Conservation (phyloP, 2,113 vertebrate genomes). For the Pyxicephalus adspersus region DNA sequence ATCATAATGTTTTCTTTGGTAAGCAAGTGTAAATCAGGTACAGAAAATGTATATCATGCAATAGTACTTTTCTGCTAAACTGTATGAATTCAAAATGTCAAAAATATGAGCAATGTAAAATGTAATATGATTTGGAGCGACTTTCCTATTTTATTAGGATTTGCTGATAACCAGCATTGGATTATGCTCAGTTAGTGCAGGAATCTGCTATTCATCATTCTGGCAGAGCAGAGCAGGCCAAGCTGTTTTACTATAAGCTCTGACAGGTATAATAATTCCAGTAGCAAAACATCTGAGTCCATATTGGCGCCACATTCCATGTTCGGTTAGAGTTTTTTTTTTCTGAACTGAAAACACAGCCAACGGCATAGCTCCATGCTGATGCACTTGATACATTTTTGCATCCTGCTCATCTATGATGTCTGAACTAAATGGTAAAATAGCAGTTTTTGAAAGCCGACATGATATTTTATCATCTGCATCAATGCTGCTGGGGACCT, state of each 20-base stretch:
- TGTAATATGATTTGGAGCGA: not conserved
- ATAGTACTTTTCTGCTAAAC: not conserved
- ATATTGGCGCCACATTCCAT: constrained; percentile 27
- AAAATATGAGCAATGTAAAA: not conserved
- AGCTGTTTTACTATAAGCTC: constrained; percentile 9
- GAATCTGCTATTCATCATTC: constrained; percentile 36
- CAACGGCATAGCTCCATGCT: constrained; percentile 26
- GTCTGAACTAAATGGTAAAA: constrained; percentile 45
- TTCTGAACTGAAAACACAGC: constrained; percentile 22
- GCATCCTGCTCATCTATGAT: constrained; percentile 32
- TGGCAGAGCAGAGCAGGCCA: constrained; percentile 5
- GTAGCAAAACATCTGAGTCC: constrained; percentile 46
- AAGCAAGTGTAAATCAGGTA: not conserved
- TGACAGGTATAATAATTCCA: constrained; percentile 30
- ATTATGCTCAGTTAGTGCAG: constrained; percentile 13
- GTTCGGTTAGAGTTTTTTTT: constrained; percentile 15
- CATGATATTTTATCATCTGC: constrained; percentile 51
- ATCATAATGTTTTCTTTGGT: not conserved
- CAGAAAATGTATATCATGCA: not conserved
- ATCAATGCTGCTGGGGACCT: constrained; percentile 38
- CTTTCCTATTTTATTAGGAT: not conserved
- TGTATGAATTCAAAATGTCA: not conserved
- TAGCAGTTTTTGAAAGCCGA: constrained; percentile 39
- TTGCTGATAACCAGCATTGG: not conserved
- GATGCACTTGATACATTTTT: constrained; percentile 44